Evolutionary conservation across 1,140 invertebrate species (phyloP), one percentile per base, ranked within the genome.

Genomic region (Aphis craccivora): DNA sequence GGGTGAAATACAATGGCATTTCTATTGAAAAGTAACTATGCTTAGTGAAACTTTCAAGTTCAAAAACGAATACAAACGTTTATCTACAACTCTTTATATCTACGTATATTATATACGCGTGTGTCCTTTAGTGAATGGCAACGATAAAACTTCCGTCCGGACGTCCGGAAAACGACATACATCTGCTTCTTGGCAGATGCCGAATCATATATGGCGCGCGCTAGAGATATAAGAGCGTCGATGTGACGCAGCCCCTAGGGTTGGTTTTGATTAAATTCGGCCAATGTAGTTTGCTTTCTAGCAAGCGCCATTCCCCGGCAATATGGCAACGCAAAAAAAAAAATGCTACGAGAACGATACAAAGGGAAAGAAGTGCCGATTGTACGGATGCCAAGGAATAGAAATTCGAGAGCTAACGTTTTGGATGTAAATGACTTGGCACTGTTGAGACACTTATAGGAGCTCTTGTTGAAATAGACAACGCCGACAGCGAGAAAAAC

Each of bases 351-450:
- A 48, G 76, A 84, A 51, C 67, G 25, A 92, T 48, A 53, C 37
- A 81, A 83, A 40, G 22, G 48, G 67, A 83, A 91, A 91, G 40
- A 92, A 76, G n/a, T 48, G 43, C 67, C 91, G 67, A 93, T 93
- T 93, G 91, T 93, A 92, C 90, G 22, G 81, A 93, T 93, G 91
- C 91, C 91, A 93, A 93, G 35, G 91, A 92, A 83, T 30, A 48
- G 67, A 92, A 83, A 92, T 81, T 92, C 45, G 20, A 83, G 60
- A 48, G 45, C 48, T 51, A 86, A 93, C 91, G 35, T 93, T 93
- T 93, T 35, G n/a, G 45, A 93, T 93, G 81, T 93, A 93, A 93
- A 93, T 93, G 48, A 86, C 91, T 93, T 93, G 91, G 91, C 91
- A 93, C 81, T 25, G 48, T 14, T 55, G 25, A 86, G 48, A 5